Evolutionary conservation across 2,888 invertebrate genomes (phyloP).

Genomic region (Drosophila neonasuta): DNA sequence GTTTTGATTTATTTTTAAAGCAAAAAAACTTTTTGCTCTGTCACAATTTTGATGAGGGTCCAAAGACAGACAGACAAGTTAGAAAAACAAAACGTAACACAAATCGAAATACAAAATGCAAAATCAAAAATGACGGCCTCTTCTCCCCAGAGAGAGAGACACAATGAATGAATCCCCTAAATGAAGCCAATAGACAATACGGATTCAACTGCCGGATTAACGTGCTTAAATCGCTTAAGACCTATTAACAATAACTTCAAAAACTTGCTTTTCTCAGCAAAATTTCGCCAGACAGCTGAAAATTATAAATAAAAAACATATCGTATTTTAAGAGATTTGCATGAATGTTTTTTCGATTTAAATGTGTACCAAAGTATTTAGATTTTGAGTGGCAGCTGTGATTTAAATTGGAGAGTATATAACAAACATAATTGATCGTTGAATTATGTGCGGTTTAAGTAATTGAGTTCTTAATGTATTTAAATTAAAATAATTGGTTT

Average conservation of each 20-base stretch:
- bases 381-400: background rate
- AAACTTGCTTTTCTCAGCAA: slow-evolving; percentile 29
- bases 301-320: background rate
- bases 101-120: slow-evolving; percentile 64
- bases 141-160: slow-evolving; percentile 1
- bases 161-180: slow-evolving; percentile 18
- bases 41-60: slow-evolving; percentile 75
- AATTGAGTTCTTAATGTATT: too few species aligned
- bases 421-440: too few species aligned
- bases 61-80: slow-evolving; percentile 26
- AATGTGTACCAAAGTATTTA: background rate
- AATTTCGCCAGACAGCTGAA: slow-evolving; percentile 13
- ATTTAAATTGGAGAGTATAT: background rate
- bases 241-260: slow-evolving; percentile 53
- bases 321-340: background rate
- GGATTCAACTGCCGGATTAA: slow-evolving; percentile 33
- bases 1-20: slow-evolving; percentile 79
- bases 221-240: slow-evolving; percentile 57
- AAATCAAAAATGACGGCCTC: slow-evolving; percentile 64
- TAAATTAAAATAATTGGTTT: too few species aligned
- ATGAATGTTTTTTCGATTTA: background rate
- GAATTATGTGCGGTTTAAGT: too few species aligned
- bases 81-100: slow-evolving; percentile 24
- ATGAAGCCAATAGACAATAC: slow-evolving; percentile 50
- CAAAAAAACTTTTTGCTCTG: slow-evolving; percentile 69